Evolutionary conservation across 2,113 vertebrate species (phyloP), one percentile per base, ranked within the genome.

Genomic region (Grus americana): DNA sequence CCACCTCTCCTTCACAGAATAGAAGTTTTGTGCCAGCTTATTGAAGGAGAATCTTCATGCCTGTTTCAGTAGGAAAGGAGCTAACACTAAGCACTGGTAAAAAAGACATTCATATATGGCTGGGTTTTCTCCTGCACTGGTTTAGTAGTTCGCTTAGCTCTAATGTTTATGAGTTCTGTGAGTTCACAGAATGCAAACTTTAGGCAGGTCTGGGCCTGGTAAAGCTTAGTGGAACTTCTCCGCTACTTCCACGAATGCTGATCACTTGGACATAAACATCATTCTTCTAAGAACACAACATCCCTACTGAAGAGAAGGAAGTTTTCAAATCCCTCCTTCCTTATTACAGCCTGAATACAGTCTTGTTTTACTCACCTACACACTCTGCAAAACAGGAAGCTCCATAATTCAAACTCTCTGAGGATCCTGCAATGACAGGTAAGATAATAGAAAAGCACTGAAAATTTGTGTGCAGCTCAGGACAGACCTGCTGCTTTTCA

Each of bases 401-500:
- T 72, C 9, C 59, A 9, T 58, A 52, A 72, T 8, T 76, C 21
- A 20, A 70, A 5, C 12, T 89, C 55, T 81, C 84, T 30, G 52
- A 58, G 40, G 57, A 54, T 76, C 75, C 97, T 97, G 93, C 82
- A 98, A 95, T 29, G 54, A 74, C 91, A 96, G 59, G 78, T 50
- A 76, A 72, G 50, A 84, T 30, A 62, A 81, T 4, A 73, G 34
- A 73, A 50, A 63, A 80, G 18, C 49, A 63, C 46, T 58, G 15
- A 58, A 80, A 82, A 72, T 17, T 38, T 34, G 1, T 34, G 15
- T 16, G 36, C 15, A 18, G 47, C 59, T 74, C 29, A 49, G 38
- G 46, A 79, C 1, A 6, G 52, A 79, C 14, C 18, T 20, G 14
- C 42, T 61, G 61, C 65, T 85, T 83, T 79, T 66, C 44, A 83